Evolutionary conservation across 2,797 vertebrate genomes (phyloP), one percentile per base, ranked within the genome.

Genomic region (Lagocephalus sceleratus): DNA sequence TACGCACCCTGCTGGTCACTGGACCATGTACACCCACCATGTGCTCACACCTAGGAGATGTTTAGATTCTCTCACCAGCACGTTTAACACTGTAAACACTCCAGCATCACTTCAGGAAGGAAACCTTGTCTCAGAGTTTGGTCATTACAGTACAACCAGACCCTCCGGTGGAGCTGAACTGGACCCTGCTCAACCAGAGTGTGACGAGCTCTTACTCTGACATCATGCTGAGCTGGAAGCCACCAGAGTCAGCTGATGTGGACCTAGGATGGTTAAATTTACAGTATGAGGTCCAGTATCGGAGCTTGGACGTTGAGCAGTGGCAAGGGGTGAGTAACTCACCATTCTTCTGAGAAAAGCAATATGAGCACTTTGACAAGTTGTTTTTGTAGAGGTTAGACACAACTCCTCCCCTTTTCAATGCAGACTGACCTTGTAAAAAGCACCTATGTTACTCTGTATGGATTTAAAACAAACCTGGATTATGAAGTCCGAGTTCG

Each of bases 261-360:
- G 73, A 66, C 60, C 91, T 64, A n/a, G 94, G 94, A 20, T 98
- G 94, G 95, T 91, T 96, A 70, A 85, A 60, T 11, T 89, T 98
- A 61, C 82, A 90, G 53, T 98, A 97, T 46, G 91, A 98, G 65
- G 84, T 95, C 25, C 94, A 96, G 57, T 88, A 94, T 84, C 94
- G 93, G 66, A 46, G 77, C 17, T 51, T 47, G 7, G 60, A 48
- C 54, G 66, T 81, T 2, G 66, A 73, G 3, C 26, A 10, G 32
- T 92, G 91, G 91, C 49, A 75, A 56, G 43, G 4, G 63, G 90
- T 92, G 63, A 50, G 90, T 78, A 44, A 9, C 41, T 14, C 2
- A n/a, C n/a, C n/a, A n/a, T 12, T 20, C 11, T 20, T 8, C 6
- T 9, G 39, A 19, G n/a, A 5, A 17, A 7, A 16, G 2, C 2